Evolutionary conservation across 2,888 invertebrate species (phyloP).

Genomic region (Drosophila differens): DNA sequence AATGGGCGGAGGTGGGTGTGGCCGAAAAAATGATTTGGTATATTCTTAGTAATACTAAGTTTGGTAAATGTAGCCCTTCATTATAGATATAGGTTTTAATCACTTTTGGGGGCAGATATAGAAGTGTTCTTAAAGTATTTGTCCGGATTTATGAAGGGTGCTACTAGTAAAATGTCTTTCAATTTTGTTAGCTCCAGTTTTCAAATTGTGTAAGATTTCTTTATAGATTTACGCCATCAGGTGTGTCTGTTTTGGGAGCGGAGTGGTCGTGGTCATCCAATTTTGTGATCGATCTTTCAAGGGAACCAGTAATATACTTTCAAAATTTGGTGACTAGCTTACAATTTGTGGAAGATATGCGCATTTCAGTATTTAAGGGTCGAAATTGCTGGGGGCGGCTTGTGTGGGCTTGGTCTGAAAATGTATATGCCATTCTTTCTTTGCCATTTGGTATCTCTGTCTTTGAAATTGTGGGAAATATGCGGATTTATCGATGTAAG

Average conservation of each 20-base stretch:
- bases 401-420: neutral
- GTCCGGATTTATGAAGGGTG: neutral
- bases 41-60: no score
- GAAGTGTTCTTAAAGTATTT: neutral
- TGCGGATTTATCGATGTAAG: neutral
- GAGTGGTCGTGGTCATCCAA: no score
- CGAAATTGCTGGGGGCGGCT: neutral
- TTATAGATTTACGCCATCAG: no score
- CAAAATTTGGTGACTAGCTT: neutral
- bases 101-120: neutral
- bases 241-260: neutral
- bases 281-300: neutral
- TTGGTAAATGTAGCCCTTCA: no score
- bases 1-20: no score
- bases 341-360: neutral
- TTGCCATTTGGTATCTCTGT: no score
- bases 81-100: no score
- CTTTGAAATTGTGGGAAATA: no score
- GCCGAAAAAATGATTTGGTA: no score
- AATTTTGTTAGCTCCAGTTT: neutral
- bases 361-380: neutral
- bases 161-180: no score
- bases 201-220: neutral
- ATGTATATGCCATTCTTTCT: neutral
- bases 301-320: neutral